Conservation (phyloP, 2,888 invertebrate species). For the Lymantria dispar region DNA sequence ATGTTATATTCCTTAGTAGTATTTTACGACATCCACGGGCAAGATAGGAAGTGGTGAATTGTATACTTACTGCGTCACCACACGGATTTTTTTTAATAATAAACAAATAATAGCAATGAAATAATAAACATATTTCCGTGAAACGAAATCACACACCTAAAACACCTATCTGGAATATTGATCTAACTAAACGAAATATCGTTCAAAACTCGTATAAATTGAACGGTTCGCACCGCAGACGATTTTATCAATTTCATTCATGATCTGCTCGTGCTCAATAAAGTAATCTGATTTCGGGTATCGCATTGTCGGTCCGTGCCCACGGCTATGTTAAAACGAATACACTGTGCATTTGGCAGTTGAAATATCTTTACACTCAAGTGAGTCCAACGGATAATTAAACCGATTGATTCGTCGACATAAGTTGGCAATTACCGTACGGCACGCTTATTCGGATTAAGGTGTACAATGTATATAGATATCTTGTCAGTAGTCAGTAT, state of each 20-base stretch:
- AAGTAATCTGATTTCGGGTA: conserved; percentile 71
- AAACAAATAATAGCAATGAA: neutral
- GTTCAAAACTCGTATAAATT: conserved; percentile 45
- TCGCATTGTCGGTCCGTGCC: conserved; percentile 55
- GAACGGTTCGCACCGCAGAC: conserved; percentile 58
- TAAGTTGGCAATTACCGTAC: conserved; percentile 71
- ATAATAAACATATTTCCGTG: conserved; percentile 2
- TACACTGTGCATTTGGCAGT: conserved; percentile 62
- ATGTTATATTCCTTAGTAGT: too few relatives aligned
- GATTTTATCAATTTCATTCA: conserved; percentile 73
- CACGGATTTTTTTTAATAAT: too few relatives aligned
- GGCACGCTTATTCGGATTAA: conserved; percentile 53
- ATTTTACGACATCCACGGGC: too few relatives aligned
- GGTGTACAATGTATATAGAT: conserved; percentile 27
- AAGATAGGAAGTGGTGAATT: too few relatives aligned
- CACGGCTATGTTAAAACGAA: conserved; percentile 37
- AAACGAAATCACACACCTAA: conserved; percentile 4
- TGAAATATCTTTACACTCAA: conserved; percentile 67
- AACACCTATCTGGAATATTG: conserved; percentile 27
- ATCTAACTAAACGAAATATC: conserved; percentile 30
- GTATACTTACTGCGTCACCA: too few relatives aligned
- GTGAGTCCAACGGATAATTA: conserved; percentile 57
- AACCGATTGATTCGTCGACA: conserved; percentile 65
- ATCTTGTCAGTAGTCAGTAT: too few relatives aligned
- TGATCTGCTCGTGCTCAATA: conserved; percentile 65